Evolutionary conservation across 2,113 vertebrate genomes (phyloP), one percentile per base, ranked within the genome.

Genomic region (Callopanchax toddi): DNA sequence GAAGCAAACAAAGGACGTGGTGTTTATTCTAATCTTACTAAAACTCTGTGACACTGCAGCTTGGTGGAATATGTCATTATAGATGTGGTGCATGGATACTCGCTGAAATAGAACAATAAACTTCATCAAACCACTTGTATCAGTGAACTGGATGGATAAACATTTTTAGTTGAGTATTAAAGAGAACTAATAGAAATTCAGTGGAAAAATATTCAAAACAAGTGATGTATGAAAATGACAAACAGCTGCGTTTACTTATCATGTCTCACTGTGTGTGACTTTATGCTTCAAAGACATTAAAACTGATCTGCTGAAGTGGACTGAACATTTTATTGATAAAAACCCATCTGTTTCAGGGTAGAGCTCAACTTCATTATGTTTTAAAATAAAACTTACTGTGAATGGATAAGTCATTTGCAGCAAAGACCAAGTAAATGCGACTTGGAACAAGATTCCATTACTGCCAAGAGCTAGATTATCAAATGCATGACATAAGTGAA

Each of bases 21-120:
- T 78, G 72, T 88, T 88, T 81, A 78, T 80, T 74, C 79, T 71
- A 52, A 73, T 86, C 67, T 83, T 81, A 85, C 65, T 71, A 56
- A 74, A 82, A 75, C 74, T 83, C 75, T 83, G 82, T 87, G 84
- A 86, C 80, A 85, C 86, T 85, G 83, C 87, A 87, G 87, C 82
- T 94, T 93, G 84, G 82, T 91, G 86, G 87, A 87, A 86, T 89
- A 89, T 89, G 88, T 86, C 84, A 82, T 87, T 93, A 91, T 92
- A 89, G 81, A 93, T 85, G 76, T 84, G 92, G 91, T 91, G 92
- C 92, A 94, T 93, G 91, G 92, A 89, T 74, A 87, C 91, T 92
- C 92, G 94, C 93, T 94, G 92, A 85, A 79, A 78, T 84, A 59
- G 26, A 91, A 86, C 81, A 91, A 92, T 89, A 91, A 90, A 84